Percentiles rank a stretch among this genome's conserved stretches.
Evolutionary conservation across 2,797 vertebrate genomes (phyloP).

Genomic region (Heterohyrax brucei): DNA sequence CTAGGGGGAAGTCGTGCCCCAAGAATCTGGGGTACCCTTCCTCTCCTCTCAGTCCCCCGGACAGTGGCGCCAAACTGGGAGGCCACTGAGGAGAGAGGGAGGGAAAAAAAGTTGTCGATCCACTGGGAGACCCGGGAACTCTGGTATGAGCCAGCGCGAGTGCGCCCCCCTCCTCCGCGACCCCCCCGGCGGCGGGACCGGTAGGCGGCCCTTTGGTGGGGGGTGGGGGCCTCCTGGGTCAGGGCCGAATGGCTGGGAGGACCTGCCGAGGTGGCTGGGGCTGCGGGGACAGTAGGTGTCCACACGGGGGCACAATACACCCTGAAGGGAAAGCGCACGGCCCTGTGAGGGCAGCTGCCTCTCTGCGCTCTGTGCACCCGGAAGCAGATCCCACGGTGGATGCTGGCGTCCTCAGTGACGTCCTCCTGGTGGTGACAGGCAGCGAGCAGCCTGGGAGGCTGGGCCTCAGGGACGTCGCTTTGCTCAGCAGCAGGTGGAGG

Average conservation of each 20-base stretch:
- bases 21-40: neutral
- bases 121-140: neutral
- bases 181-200: too few relatives aligned
- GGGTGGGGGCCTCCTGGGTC: neutral
- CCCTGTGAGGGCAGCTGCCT: neutral
- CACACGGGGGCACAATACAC: fast-evolving
- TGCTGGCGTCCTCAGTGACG: fast-evolving
- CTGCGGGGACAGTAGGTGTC: neutral
- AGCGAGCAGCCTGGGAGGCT: neutral
- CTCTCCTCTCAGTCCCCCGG: fast-evolving
- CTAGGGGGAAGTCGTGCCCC: neutral
- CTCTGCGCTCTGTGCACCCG: neutral
- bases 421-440: neutral
- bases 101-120: constrained; percentile 42
- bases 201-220: neutral
- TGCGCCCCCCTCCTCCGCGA: neutral
- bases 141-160: neutral
- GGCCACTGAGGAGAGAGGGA: neutral
- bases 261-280: neutral
- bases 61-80: neutral
- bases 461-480: neutral
- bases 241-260: neutral
- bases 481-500: neutral
- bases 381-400: constrained; percentile 21
- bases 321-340: neutral